phyloP scores from a whole-genome alignment of 2,888 invertebrate genomes.

The Lepidonotus clava region DNA sequence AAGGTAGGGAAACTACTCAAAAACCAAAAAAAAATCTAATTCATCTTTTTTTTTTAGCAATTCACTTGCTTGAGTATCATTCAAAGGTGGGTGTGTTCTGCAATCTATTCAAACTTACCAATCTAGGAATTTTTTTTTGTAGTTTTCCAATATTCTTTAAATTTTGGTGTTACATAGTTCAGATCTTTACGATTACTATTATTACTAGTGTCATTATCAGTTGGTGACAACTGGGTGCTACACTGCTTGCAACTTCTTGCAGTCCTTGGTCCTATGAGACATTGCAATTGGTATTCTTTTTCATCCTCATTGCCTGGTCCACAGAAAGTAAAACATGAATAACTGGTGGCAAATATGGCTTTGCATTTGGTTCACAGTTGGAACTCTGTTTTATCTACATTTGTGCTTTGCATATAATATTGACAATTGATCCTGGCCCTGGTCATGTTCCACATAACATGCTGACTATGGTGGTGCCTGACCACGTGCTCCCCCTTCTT shows the following conservation, averaged over 20 bases:
- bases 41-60: too few species aligned
- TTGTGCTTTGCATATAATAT: neutral
- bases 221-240: too few species aligned
- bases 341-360: constrained; percentile 10
- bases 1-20: too few species aligned
- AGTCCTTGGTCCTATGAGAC: too few species aligned
- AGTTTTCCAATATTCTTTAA: too few species aligned
- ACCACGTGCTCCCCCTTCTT: constrained; percentile 56
- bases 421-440: neutral
- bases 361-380: neutral
- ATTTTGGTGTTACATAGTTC: too few species aligned
- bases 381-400: neutral
- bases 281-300: too few species aligned
- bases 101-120: constrained; percentile 7
- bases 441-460: constrained; percentile 21
- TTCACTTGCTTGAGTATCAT: neutral
- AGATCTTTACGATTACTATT: too few species aligned
- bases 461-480: constrained; percentile 10
- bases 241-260: too few species aligned
- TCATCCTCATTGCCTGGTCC: neutral
- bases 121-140: neutral
- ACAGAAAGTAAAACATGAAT: constrained; percentile 12
- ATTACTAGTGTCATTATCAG: too few species aligned
- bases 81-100: too few species aligned
- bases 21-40: too few species aligned